Evolutionary conservation across 2,888 invertebrate species (phyloP).

Genomic region (Clepsis dumicolana): DNA sequence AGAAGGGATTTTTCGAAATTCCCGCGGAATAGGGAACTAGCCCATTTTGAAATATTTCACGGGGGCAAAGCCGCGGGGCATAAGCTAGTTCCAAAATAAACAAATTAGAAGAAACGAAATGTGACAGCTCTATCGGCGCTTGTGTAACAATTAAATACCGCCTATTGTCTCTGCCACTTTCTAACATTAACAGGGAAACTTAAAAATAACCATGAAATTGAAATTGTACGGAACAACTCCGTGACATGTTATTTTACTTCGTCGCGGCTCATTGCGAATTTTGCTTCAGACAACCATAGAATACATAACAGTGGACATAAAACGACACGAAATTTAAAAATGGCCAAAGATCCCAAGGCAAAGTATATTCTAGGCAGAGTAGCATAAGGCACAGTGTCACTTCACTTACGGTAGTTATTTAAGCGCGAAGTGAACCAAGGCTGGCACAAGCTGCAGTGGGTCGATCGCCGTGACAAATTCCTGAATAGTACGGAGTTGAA

Average conservation of each 20-base stretch:
- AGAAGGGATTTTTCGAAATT: no score
- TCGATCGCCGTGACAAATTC: conserved; percentile 63
- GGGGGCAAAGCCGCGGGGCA: no score
- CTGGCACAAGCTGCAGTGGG: conserved; percentile 22
- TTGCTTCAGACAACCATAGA: conserved; percentile 42
- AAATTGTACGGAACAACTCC: conserved; percentile 65
- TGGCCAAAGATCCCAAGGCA: conserved; percentile 1
- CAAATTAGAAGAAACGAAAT: conserved; percentile 44
- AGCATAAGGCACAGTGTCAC: conserved; percentile 12
- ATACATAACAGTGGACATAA: conserved; percentile 31
- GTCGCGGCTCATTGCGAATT: conserved; percentile 55
- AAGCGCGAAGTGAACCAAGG: conserved; percentile 32
- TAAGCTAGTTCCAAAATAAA: conserved; percentile 22
- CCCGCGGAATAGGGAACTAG: no score
- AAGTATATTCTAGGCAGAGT: conserved; percentile 8
- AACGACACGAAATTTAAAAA: conserved; percentile 18
- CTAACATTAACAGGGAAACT: conserved; percentile 65
- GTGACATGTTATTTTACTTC: conserved; percentile 55
- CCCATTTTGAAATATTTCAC: no score
- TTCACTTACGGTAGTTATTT: conserved; percentile 17
- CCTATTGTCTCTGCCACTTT: conserved; percentile 72
- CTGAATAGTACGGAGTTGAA: conserved; percentile 57
- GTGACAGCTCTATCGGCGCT: conserved; percentile 67
- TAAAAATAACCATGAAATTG: conserved; percentile 68
- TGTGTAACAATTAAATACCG: conserved; percentile 68